phyloP scores from a whole-genome alignment of 2,113 vertebrate genomes.

The Apodemus speciosus region DNA sequence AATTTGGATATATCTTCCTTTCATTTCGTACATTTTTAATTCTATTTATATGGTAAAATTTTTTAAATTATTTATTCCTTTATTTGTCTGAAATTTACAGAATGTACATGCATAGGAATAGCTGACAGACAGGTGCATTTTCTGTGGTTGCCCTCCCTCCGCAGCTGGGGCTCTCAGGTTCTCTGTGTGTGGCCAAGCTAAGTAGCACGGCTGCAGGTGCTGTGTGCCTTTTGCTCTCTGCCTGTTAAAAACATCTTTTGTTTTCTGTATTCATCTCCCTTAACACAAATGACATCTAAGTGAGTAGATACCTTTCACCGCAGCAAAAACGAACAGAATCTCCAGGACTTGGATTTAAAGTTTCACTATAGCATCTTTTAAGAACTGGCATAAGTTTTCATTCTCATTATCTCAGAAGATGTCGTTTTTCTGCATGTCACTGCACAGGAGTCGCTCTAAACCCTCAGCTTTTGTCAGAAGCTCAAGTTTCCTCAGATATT shows the following conservation, averaged over 20 bases:
- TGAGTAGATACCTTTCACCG: not conserved
- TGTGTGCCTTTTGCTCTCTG: not conserved
- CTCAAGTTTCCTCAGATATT: not conserved
- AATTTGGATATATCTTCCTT: not conserved
- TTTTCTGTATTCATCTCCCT: not conserved
- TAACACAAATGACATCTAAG: not conserved
- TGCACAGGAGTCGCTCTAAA: not conserved
- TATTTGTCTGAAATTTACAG: not conserved
- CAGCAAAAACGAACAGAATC: not conserved
- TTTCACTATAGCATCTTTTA: not conserved
- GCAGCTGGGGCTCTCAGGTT: not conserved
- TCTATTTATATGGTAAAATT: not conserved
- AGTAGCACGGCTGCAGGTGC: not conserved
- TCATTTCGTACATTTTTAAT: not conserved
- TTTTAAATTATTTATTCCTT: not conserved
- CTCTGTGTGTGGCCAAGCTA: not conserved
- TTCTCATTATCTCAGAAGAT: not conserved
- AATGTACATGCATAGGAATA: accelerated
- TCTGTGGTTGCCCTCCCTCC: not conserved
- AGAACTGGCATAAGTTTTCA: not conserved
- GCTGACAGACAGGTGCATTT: not conserved
- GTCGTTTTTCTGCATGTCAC: not conserved
- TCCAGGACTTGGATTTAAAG: not conserved
- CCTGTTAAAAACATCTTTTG: not conserved
- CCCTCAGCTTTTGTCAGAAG: not conserved